Base-by-base conservation (phyloP, 2,888 invertebrate genomes). In the Pandemis corylana region DNA sequence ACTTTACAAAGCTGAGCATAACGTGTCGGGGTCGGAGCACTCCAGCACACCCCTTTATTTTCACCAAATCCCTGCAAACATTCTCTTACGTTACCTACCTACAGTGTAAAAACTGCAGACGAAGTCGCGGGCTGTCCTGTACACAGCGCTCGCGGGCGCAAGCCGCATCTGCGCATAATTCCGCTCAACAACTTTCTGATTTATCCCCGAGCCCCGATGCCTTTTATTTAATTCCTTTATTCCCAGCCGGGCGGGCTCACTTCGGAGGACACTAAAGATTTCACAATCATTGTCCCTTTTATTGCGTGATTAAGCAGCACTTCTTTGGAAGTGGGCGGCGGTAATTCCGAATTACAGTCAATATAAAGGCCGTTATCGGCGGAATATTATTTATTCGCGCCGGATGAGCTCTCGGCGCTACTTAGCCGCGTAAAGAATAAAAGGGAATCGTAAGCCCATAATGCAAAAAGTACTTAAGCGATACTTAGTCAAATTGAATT, bases 401-500 rank as follows among this genome's bases (percentile, higher is more conserved):
- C 65, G 78, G 78, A 75, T 80, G 70, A 79, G 76, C 59, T 61
- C 49, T 72, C 76, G 79, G 76, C 63, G 79, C 81, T 84, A 82
- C 80, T 79, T 78, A 78, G 78, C 79, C 75, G 81, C 83, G 82
- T 84, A 84, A 85, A 85, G 80, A 82, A 84, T 80, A 82, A 84
- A 80, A 80, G 73, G 76, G 80, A 82, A 83, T 82, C 79, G 82
- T 85, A 85, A 87, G 84, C 82, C 81, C 79, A 78, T 84, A 88
- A 87, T 85, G 78, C 82, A 81, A 84, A 79, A 85, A 82, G 81
- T 84, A 83, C 82, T 82, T 85, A 85, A 84, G 80, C 80, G 82
- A 79, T 81, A 84, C 85, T 86, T 85, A 83, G 83, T 79, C 79
- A 82, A 86, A 87, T 86, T 83, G 83, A 84, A 81, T 87, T 84